Conservation (phyloP, 2,113 vertebrate genomes). For the Odocoileus virginianus region DNA sequence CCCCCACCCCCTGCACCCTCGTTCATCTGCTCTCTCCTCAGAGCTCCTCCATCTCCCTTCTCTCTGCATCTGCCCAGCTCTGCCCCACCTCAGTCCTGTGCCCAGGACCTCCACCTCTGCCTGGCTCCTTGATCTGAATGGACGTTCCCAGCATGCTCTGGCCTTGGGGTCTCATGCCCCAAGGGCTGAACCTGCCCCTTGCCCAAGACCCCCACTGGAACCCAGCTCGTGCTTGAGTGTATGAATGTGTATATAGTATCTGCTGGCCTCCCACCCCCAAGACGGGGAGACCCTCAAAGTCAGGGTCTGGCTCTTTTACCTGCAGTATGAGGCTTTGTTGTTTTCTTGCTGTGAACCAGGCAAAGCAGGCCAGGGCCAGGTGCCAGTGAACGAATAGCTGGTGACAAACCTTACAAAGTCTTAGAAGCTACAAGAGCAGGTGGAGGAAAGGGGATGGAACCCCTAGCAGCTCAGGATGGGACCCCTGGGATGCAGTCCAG, state of each 20-base stretch:
- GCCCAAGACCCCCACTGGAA: too few species aligned
- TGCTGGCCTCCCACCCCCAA: neutral
- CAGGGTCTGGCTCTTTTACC: neutral
- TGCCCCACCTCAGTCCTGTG: neutral
- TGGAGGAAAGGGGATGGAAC: neutral
- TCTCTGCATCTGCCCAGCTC: neutral
- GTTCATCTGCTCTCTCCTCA: neutral
- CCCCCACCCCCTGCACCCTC: accelerated
- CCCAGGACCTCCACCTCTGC: neutral
- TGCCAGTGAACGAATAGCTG: neutral
- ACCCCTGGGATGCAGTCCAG: neutral
- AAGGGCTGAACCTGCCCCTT: neutral
- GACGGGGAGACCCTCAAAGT: neutral
- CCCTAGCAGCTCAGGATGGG: neutral
- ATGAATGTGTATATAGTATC: neutral
- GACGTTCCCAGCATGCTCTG: too few species aligned
- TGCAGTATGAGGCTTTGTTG: neutral
- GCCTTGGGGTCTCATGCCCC: neutral
- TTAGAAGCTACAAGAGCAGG: neutral
- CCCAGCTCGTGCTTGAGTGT: neutral
- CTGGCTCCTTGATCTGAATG: neutral
- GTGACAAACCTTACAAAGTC: neutral
- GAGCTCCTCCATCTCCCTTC: neutral
- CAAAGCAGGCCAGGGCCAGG: neutral
- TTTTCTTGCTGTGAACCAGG: neutral